A percentile compares a stretch with the other conserved stretches of the same genome.
phyloP scores from a whole-genome alignment of 2,888 invertebrate species.

The Parascotia fuliginaria region DNA sequence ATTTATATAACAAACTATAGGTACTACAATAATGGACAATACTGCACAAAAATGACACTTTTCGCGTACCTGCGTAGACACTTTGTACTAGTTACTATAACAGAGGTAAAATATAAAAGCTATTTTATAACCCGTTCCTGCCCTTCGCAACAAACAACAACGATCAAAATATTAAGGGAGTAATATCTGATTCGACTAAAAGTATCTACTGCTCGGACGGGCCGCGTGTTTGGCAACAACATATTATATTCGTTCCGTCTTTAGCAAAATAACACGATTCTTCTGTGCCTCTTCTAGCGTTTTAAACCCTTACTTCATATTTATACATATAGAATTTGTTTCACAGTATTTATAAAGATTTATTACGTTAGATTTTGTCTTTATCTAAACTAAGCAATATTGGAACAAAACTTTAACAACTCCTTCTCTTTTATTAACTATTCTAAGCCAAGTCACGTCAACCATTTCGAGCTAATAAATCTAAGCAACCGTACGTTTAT shows the following conservation, averaged over 20 bases:
- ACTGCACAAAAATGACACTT: constrained; percentile 52
- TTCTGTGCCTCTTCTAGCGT: constrained; percentile 10
- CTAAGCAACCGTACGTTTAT: constrained; percentile 38
- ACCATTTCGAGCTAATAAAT: constrained; percentile 23
- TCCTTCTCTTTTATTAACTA: constrained; percentile 10
- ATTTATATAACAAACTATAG: constrained; percentile 44
- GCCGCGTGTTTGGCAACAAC: constrained; percentile 53
- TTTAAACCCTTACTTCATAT: constrained; percentile 9
- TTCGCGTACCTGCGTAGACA: constrained; percentile 58
- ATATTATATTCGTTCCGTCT: constrained; percentile 15
- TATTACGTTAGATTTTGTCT: constrained; percentile 2
- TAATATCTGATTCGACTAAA: constrained; percentile 63
- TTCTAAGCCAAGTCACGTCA: constrained; percentile 22
- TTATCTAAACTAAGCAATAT: constrained; percentile 23
- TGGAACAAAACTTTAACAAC: constrained; percentile 23
- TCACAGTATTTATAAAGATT: constrained; percentile 9
- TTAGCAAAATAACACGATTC: constrained; percentile 14
- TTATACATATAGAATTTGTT: constrained; percentile 10
- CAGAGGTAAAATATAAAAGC: constrained; percentile 78
- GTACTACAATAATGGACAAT: constrained; percentile 52
- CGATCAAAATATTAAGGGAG: constrained; percentile 64
- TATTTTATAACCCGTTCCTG: constrained; percentile 66
- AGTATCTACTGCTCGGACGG: constrained; percentile 51
- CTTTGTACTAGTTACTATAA: constrained; percentile 70
- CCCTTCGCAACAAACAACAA: constrained; percentile 70